Percentiles rank a stretch among this genome's conserved stretches.
Evolutionary conservation across 1,140 invertebrate species (phyloP).

Genomic region (Zeugodacus cucurbitae): DNA sequence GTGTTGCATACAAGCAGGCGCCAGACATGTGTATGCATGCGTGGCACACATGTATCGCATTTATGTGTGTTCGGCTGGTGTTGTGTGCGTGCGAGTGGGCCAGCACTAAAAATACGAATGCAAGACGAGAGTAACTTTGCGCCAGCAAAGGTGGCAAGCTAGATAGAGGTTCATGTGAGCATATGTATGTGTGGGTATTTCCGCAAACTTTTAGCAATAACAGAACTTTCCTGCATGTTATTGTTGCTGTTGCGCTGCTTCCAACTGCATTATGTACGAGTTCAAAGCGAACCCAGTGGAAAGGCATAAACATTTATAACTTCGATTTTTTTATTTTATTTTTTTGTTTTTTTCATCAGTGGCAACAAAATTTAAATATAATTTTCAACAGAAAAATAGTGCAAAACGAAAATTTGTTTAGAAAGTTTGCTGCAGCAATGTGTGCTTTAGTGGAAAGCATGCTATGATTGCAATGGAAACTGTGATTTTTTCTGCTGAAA

Average conservation of each 20-base stretch:
- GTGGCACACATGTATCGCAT: no score
- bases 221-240: background rate
- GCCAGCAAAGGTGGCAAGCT: background rate
- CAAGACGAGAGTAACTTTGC: background rate
- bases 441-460: no score
- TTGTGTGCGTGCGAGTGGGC: background rate
- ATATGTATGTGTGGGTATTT: background rate
- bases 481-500: no score
- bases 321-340: background rate
- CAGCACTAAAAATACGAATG: background rate
- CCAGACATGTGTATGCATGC: background rate
- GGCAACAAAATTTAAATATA: no score
- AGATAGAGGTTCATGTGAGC: background rate
- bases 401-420: no score
- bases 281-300: background rate
- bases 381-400: no score
- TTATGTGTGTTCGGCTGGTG: no score
- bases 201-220: background rate
- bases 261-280: background rate
- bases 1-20: background rate
- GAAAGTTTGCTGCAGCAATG: no score
- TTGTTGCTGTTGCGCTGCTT: background rate
- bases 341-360: no score
- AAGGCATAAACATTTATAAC: background rate
- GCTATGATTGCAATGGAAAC: no score